phyloP scores from a whole-genome alignment of 1,140 invertebrate species.

The Tetraneura akinire region DNA sequence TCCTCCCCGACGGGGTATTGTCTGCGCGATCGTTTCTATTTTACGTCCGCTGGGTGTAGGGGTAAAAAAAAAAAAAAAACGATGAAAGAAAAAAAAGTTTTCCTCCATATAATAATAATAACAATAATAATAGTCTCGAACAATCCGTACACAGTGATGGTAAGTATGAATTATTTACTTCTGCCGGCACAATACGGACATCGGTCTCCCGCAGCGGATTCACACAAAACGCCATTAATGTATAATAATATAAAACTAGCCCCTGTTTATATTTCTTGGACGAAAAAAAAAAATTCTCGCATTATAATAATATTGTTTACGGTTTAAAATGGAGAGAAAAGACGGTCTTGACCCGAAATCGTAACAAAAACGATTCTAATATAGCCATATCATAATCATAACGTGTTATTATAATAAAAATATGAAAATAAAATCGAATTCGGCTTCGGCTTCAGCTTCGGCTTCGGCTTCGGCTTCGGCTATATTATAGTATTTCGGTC shows the following conservation, averaged over 20 bases:
- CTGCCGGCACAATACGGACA: background rate
- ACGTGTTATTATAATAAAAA: too few species aligned
- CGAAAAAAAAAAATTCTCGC: background rate
- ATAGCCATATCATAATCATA: too few species aligned
- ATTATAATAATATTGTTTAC: slow-evolving; percentile 7
- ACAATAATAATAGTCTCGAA: too few species aligned
- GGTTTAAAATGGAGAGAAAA: background rate
- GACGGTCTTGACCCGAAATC: too few species aligned
- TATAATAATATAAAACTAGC: too few species aligned
- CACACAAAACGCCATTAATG: slow-evolving; percentile 27
- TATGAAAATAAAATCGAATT: too few species aligned
- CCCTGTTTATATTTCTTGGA: background rate
- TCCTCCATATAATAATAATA: too few species aligned
- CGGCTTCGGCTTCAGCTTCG: too few species aligned
- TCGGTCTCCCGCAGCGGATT: slow-evolving; percentile 15
- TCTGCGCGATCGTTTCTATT: background rate
- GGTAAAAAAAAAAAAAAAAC: background rate
- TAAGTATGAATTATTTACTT: slow-evolving; percentile 47
- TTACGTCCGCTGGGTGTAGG: background rate
- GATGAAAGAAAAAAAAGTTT: slow-evolving; percentile 20
- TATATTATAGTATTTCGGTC: too few species aligned
- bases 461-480: too few species aligned
- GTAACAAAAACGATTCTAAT: too few species aligned
- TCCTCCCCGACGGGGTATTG: background rate
- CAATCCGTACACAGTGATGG: background rate